phyloP scores from a whole-genome alignment of 2,797 vertebrate species.

The Bovichtus variegatus region DNA sequence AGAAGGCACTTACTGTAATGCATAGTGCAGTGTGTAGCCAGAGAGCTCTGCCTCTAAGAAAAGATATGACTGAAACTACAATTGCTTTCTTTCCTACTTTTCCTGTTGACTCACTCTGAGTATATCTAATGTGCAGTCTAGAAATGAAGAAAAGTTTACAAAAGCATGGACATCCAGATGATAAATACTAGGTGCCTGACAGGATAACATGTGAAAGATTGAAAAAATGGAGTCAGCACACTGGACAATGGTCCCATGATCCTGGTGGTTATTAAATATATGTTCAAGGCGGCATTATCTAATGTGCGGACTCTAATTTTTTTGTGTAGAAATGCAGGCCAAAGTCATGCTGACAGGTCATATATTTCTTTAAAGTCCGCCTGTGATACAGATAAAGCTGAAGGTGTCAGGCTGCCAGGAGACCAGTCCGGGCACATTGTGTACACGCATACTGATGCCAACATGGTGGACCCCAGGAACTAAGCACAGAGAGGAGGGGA shows the following conservation, averaged over 20 bases:
- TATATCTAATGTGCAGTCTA: conserved; percentile 25
- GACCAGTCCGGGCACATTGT: conserved; percentile 68
- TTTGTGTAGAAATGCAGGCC: conserved; percentile 45
- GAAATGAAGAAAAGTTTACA: too few species aligned
- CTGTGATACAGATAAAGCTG: conserved; percentile 67
- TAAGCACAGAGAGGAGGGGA: conserved; percentile 40
- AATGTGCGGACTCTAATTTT: too few species aligned
- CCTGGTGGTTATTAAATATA: too few species aligned
- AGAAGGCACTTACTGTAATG: conserved; percentile 15
- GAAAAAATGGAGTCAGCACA: too few species aligned
- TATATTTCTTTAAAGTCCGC: conserved; percentile 74
- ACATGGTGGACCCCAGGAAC: conserved; percentile 65
- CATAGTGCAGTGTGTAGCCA: background rate
- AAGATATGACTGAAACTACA: conserved; percentile 30
- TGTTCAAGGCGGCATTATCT: too few species aligned
- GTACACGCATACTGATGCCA: conserved; percentile 66
- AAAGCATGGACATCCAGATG: too few species aligned
- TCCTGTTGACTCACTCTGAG: conserved; percentile 36
- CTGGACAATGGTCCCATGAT: too few species aligned
- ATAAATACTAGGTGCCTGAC: too few species aligned
- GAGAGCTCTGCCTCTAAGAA: conserved; percentile 9
- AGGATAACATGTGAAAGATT: too few species aligned
- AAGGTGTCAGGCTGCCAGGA: conserved; percentile 68
- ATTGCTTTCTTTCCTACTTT: conserved; percentile 33
- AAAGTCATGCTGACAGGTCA: conserved; percentile 57